Conservation (phyloP, 2,888 invertebrate genomes). For the Thymelicus acteon region DNA sequence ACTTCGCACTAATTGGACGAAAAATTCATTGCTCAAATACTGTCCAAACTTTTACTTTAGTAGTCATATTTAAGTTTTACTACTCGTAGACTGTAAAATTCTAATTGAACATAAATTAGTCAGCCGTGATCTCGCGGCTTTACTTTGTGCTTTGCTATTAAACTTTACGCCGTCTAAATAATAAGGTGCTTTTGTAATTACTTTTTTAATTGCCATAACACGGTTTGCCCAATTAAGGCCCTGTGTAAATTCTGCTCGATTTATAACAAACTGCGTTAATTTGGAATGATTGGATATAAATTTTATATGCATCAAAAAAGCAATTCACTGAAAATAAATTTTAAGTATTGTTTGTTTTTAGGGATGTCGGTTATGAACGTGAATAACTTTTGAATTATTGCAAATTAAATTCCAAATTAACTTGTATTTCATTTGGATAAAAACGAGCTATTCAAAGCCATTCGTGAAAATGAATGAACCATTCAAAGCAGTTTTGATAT, state of each 20-base stretch:
- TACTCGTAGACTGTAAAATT: conserved; percentile 60
- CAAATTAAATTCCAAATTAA: conserved; percentile 1
- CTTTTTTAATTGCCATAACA: conserved; percentile 24
- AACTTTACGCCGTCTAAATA: conserved; percentile 39
- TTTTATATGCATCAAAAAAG: conserved; percentile 10
- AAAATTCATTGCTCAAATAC: conserved; percentile 45
- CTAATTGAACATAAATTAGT: conserved; percentile 69
- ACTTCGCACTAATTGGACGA: conserved; percentile 44
- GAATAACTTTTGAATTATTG: conserved; percentile 3
- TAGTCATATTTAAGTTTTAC: conserved; percentile 59
- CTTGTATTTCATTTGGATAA: background rate
- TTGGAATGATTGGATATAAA: conserved; percentile 10
- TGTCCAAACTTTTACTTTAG: conserved; percentile 47
- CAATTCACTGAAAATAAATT: conserved; percentile 8
- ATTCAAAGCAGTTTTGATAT: background rate
- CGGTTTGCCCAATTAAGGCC: conserved; percentile 13
- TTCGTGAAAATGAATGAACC: background rate
- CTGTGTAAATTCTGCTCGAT: conserved; percentile 14
- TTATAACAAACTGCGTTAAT: conserved; percentile 18
- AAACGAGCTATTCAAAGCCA: background rate
- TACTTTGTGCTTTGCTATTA: conserved; percentile 53
- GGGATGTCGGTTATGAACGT: background rate
- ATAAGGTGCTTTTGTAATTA: conserved; percentile 30
- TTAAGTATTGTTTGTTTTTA: conserved; percentile 2
- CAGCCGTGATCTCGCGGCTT: conserved; percentile 52